Evolutionary conservation across 2,113 vertebrate genomes (phyloP).

Genomic region (Baryphthengus martii): DNA sequence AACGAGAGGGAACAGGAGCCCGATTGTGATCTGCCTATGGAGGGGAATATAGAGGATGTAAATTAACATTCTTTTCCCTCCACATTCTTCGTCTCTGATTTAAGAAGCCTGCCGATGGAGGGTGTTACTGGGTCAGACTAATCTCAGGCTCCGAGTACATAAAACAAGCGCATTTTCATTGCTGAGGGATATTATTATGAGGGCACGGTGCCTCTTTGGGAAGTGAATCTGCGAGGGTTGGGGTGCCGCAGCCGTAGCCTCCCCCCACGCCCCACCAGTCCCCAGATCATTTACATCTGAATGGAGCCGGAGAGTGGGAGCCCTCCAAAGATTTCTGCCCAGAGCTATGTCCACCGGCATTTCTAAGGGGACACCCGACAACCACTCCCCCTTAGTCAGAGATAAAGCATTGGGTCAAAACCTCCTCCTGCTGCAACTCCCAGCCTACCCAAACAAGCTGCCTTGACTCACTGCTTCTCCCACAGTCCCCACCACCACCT

Average conservation of each 20-base stretch:
- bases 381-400: background rate
- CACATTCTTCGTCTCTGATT: background rate
- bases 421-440: background rate
- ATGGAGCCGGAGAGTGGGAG: background rate
- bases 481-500: background rate
- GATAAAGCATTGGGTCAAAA: background rate
- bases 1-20: background rate
- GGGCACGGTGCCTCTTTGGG: background rate
- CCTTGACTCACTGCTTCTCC: background rate
- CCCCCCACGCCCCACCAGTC: background rate
- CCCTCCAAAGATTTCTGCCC: background rate
- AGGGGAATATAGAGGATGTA: background rate
- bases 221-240: accelerated
- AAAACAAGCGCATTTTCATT: background rate
- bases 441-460: background rate
- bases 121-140: background rate
- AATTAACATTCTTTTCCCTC: background rate
- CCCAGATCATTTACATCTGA: background rate
- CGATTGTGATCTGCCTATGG: background rate
- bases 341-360: background rate
- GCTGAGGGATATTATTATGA: background rate
- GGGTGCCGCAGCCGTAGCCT: background rate
- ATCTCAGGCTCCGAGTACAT: background rate
- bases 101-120: background rate
- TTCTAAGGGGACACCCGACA: background rate